These are phyloP conservation scores for Astatoreochromis straeleni DNA, from an alignment of 2,113 vertebrate species.

Conservation along the genomic window DNA sequence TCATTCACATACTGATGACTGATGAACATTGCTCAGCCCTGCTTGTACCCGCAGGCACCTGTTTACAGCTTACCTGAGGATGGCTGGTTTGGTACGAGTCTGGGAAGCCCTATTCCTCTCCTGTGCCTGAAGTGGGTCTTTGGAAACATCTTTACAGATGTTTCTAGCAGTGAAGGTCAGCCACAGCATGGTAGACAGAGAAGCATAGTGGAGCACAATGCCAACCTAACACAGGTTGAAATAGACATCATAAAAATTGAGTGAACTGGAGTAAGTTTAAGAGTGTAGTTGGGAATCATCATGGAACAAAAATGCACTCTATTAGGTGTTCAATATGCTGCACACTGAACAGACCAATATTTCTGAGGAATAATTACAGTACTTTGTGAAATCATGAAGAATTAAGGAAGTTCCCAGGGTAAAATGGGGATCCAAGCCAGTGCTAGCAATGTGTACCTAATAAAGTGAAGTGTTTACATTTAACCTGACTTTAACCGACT, in stretches of 20 bases:
- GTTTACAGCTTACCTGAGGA: slow-evolving; percentile 79
- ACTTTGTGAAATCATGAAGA: not conserved
- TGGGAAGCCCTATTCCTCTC: slow-evolving; percentile 66
- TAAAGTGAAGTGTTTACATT: not conserved
- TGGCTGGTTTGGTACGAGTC: slow-evolving; percentile 72
- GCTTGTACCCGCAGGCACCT: not conserved
- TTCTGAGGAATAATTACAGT: not conserved
- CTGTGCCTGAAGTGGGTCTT: slow-evolving; percentile 71
- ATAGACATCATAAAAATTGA: not conserved
- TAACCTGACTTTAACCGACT: not conserved
- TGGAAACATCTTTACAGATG: slow-evolving; percentile 88
- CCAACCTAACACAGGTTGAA: slow-evolving; percentile 76
- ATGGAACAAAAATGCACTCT: not conserved
- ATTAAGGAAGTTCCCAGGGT: not conserved
- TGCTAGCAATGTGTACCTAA: not conserved
- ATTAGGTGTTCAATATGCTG: not conserved
- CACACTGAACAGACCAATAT: not conserved
- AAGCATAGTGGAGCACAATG: slow-evolving; percentile 86
- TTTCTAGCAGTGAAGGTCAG: slow-evolving; percentile 86
- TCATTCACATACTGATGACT: not conserved
- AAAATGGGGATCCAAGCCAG: not conserved
- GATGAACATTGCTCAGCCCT: not conserved
- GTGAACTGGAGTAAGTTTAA: not conserved
- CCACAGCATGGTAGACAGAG: slow-evolving; percentile 89
- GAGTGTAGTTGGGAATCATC: not conserved